Evolutionary conservation across 1,140 invertebrate genomes (phyloP).

Genomic region (Microplitis mediator): DNA sequence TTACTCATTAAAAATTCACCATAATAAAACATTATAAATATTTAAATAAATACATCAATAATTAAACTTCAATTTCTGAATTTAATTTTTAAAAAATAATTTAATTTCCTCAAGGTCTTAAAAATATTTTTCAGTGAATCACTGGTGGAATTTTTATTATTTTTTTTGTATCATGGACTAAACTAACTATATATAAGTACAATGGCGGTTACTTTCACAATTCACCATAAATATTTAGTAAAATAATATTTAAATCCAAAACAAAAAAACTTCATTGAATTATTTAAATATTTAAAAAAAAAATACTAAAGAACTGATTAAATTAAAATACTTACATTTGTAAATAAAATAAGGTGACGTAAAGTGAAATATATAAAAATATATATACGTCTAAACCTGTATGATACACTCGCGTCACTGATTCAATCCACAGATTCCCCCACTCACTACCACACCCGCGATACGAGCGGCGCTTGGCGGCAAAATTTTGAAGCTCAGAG

Average conservation of each 20-base stretch:
- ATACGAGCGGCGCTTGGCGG: constrained; percentile 10
- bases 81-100: not conserved
- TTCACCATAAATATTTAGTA: not conserved
- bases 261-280: no score
- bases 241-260: not conserved
- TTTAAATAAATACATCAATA: no score
- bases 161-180: not conserved
- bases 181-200: constrained; percentile 6
- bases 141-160: constrained; percentile 4
- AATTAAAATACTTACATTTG: not conserved
- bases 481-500: not conserved
- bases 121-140: constrained; percentile 12
- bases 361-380: not conserved
- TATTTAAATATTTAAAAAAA: not conserved
- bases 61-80: not conserved
- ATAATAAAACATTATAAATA: no score
- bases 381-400: constrained; percentile 26
- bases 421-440: not conserved
- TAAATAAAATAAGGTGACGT: no score
- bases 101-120: not conserved
- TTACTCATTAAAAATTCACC: no score
- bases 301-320: not conserved
- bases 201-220: not conserved
- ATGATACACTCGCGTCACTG: constrained; percentile 46
- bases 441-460: constrained; percentile 37